phyloP scores from a whole-genome alignment of 1,140 invertebrate species.

The Pissodes strobi region DNA sequence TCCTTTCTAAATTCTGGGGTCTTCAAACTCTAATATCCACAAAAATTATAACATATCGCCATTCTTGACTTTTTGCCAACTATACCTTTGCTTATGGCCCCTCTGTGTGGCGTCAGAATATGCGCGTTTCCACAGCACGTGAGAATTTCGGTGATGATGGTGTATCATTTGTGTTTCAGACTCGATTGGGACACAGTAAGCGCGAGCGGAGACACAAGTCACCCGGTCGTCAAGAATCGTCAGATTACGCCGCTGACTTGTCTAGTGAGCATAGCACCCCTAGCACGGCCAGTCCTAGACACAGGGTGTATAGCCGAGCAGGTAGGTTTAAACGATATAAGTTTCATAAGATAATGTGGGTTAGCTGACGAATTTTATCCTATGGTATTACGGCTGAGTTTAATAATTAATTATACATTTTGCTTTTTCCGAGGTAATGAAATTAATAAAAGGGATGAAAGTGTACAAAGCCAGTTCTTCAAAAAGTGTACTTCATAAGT shows the following conservation, averaged over 20 bases:
- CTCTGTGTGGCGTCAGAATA: neutral
- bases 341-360: neutral
- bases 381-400: too few species aligned
- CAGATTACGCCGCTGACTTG: slow-evolving; percentile 73
- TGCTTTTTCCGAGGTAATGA: too few species aligned
- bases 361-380: too few species aligned
- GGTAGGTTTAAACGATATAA: slow-evolving; percentile 56
- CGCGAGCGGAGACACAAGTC: slow-evolving; percentile 59
- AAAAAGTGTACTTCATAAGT: too few species aligned
- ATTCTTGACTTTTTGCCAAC: neutral
- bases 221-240: slow-evolving; percentile 58
- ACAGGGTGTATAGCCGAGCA: slow-evolving; percentile 59
- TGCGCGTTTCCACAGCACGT: neutral
- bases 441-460: too few species aligned
- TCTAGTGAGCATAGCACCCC: slow-evolving; percentile 73
- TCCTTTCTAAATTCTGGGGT: too few species aligned
- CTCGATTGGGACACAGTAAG: slow-evolving; percentile 68
- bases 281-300: slow-evolving; percentile 70
- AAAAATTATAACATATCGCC: too few species aligned
- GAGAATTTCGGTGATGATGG: slow-evolving; percentile 4
- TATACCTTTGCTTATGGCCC: neutral
- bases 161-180: slow-evolving; percentile 56
- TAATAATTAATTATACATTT: too few species aligned
- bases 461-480: too few species aligned
- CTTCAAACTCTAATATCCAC: too few species aligned